These are phyloP conservation scores for Philonicus albiceps DNA, from an alignment of 2,888 invertebrate species.

Conservation along the genomic window DNA sequence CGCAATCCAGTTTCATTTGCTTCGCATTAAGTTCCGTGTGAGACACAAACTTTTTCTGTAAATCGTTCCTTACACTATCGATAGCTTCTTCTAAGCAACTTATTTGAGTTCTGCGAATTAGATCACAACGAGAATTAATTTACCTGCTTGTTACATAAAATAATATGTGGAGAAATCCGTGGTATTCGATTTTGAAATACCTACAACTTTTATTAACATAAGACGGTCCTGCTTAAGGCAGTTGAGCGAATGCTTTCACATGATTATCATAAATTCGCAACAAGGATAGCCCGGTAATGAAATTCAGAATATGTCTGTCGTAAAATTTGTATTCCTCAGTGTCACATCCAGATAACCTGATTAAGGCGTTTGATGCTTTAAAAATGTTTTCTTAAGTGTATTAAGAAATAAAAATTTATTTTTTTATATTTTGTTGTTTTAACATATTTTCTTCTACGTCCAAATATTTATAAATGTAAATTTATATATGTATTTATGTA, in stretches of 20 bases:
- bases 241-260: not conserved
- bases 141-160: not conserved
- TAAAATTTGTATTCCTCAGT: not conserved
- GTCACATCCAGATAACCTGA: not conserved
- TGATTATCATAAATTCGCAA: not conserved
- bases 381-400: not conserved
- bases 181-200: not conserved
- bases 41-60: conserved; percentile 55
- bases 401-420: not conserved
- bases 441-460: not conserved
- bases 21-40: conserved; percentile 62
- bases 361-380: not conserved
- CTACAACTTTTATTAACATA: not conserved
- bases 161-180: not conserved
- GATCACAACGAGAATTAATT: not conserved
- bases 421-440: not conserved
- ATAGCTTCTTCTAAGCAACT: conserved; percentile 56
- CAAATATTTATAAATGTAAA: not conserved
- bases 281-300: not conserved
- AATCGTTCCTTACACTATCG: conserved; percentile 56
- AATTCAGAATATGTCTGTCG: not conserved
- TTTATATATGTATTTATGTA: too few relatives aligned
- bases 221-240: not conserved
- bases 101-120: conserved; percentile 55
- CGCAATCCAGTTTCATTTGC: conserved; percentile 64